Base-by-base conservation (phyloP, 2,113 vertebrate genomes). In the Sialia sialis region DNA sequence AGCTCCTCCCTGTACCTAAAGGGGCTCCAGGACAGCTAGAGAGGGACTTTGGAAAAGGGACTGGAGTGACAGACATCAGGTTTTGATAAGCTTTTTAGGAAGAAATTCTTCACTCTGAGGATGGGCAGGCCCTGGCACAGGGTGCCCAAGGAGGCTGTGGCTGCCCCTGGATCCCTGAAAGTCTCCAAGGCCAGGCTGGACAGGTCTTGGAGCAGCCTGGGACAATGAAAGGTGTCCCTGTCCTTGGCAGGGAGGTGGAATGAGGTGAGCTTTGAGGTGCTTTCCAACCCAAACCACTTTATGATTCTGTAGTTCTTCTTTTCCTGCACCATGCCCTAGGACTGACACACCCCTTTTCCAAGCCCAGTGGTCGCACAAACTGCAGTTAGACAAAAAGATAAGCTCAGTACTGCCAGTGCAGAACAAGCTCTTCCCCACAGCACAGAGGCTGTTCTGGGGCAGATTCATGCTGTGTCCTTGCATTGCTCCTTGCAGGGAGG, bases 221-320 rank as follows among this genome's bases (percentile, higher is more conserved):
- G 4, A 0, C 0, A 5, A 48, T 30, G 30, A 25, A 1, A 62
- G 6, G 17, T 60, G 39, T 34, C n/a, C 44, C 38, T 59, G 52
- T 32, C 9, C 30, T 4, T 30, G 30, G 30, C 20, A 68, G 20
- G 20, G 15, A 3, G 4, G 1, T 67, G 20, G 60, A 14, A 46
- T 34, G 54, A 30, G n/a, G 30, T 46, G 46, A 17, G 20, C 32
- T 48, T 41, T 68, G 41, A 36, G 46, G 20, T 34, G 17, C 39
- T 29, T 59, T 68, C 48, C 69, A 60, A 15, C 54, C n/a, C 77
- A 68, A 68, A 60, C 16, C 54, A 46, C 60, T 67, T n/a, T 9
- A 0, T 38, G 51, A 29, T 51, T 73, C 10, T 46, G 22, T 39
- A 39, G 13, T 52, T 75, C 39, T 56, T 21, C 44, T 48, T 84